Evolutionary conservation across 1,140 invertebrate genomes (phyloP).

Genomic region (Drusus annulatus): DNA sequence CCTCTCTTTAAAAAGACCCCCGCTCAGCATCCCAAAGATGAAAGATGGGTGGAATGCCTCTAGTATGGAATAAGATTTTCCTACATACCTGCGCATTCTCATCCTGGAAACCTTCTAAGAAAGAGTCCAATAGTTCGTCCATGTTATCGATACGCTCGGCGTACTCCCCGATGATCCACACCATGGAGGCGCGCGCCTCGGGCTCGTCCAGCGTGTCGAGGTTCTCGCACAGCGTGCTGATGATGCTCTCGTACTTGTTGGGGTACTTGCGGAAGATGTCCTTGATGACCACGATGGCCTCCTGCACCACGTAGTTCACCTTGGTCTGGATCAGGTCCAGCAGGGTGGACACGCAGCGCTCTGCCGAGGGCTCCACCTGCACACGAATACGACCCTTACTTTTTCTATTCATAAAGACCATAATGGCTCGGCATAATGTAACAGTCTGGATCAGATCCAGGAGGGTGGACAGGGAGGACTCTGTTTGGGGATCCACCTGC

Average conservation of each 20-base stretch:
- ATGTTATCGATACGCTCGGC: slow-evolving; percentile 99
- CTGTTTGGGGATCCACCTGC: slow-evolving; percentile 94
- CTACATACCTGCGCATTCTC: slow-evolving; percentile 93
- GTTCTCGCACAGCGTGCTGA: slow-evolving; percentile 99
- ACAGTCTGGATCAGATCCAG: slow-evolving; percentile 98
- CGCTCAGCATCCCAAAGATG: too few relatives aligned
- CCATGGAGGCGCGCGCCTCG: slow-evolving; percentile 99
- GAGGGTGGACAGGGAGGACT: slow-evolving; percentile 97
- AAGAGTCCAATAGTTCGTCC: slow-evolving; percentile 97
- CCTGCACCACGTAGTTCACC: slow-evolving; percentile 99
- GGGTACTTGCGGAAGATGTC: slow-evolving; percentile 99
- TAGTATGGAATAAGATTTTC: too few relatives aligned
- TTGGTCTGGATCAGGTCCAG: slow-evolving; percentile 99
- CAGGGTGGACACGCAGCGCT: slow-evolving; percentile 97
- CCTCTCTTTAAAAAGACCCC: too few relatives aligned
- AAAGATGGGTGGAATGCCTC: too few relatives aligned
- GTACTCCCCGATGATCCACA: slow-evolving; percentile 99
- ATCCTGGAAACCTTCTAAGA: slow-evolving; percentile 99
- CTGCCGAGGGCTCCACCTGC: slow-evolving; percentile 94
- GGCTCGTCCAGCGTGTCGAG: slow-evolving; percentile 99
- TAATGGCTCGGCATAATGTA: too few relatives aligned
- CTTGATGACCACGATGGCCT: slow-evolving; percentile 99
- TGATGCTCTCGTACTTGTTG: slow-evolving; percentile 99
- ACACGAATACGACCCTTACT: neutral
- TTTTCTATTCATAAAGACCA: too few relatives aligned